A percentile compares a stretch with the other conserved stretches of the same genome.
These are phyloP conservation scores for Catocala nupta DNA, from an alignment of 2,888 invertebrate genomes.

Conservation along the genomic window DNA sequence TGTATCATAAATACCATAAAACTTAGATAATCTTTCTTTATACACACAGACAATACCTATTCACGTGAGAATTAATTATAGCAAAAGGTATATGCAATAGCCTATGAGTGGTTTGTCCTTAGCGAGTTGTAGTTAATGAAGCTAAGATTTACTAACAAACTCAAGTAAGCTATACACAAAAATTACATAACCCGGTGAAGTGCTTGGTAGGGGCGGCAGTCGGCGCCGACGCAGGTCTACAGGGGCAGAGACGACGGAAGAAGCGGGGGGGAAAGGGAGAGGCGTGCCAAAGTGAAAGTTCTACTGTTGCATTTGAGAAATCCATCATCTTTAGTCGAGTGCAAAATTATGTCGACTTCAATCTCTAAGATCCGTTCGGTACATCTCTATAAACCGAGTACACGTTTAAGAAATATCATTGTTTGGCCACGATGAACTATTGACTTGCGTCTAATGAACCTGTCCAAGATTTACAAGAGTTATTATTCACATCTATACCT, in stretches of 20 bases:
- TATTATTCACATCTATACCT: too few species aligned
- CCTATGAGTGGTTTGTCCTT: conserved; percentile 54
- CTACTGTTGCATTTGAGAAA: conserved; percentile 70
- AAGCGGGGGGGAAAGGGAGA: conserved; percentile 16
- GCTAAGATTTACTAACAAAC: conserved; percentile 55
- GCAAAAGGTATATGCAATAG: conserved; percentile 35
- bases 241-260: neutral
- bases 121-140: conserved; percentile 58
- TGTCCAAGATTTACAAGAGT: too few species aligned
- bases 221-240: conserved; percentile 13
- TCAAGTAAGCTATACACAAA: conserved; percentile 50
- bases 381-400: conserved; percentile 29
- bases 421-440: neutral
- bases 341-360: conserved; percentile 65
- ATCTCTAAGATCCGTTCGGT: conserved; percentile 56
- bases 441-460: too few species aligned
- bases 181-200: conserved; percentile 57
- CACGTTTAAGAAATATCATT: neutral
- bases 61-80: conserved; percentile 35
- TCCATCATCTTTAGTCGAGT: conserved; percentile 65
- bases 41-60: conserved; percentile 23
- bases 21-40: too few species aligned
- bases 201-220: conserved; percentile 47
- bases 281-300: conserved; percentile 71
- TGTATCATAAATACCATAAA: too few species aligned